These are phyloP conservation scores for Maccullochella peelii DNA, from an alignment of 2,113 vertebrate species.

Conservation along the genomic window DNA sequence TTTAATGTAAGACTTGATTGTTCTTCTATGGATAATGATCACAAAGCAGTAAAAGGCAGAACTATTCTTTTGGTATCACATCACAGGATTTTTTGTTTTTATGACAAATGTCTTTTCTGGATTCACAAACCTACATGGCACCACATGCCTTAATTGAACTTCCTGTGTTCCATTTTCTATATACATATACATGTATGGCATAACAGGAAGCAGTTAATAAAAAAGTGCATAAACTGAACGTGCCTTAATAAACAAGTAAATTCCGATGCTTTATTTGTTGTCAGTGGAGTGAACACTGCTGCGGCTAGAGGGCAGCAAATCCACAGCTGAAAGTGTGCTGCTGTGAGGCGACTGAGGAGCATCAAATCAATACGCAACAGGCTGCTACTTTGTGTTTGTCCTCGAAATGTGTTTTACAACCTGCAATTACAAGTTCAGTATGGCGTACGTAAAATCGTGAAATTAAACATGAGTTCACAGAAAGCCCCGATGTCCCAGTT, in stretches of 20 bases:
- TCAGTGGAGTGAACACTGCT: not conserved
- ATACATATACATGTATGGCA: not conserved
- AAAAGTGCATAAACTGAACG: constrained; percentile 28
- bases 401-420: not conserved
- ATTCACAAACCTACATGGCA: constrained; percentile 11
- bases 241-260: constrained; percentile 74
- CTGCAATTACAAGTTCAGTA: not conserved
- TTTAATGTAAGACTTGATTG: constrained; percentile 1
- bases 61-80: not conserved
- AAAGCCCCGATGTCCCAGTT: too few relatives aligned
- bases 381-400: not conserved
- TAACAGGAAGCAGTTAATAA: too few relatives aligned
- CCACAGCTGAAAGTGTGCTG: not conserved
- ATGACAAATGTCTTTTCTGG: not conserved
- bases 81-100: constrained; percentile 3
- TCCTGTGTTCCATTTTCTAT: not conserved
- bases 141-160: constrained; percentile 35
- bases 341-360: not conserved
- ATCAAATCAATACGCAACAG: not conserved
- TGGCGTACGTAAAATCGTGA: too few relatives aligned
- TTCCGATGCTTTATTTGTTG: not conserved
- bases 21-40: constrained; percentile 4
- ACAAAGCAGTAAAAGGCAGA: not conserved
- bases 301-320: constrained; percentile 54
- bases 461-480: too few relatives aligned